Conservation (phyloP, 2,888 invertebrate species). For the Philereme transversata region DNA sequence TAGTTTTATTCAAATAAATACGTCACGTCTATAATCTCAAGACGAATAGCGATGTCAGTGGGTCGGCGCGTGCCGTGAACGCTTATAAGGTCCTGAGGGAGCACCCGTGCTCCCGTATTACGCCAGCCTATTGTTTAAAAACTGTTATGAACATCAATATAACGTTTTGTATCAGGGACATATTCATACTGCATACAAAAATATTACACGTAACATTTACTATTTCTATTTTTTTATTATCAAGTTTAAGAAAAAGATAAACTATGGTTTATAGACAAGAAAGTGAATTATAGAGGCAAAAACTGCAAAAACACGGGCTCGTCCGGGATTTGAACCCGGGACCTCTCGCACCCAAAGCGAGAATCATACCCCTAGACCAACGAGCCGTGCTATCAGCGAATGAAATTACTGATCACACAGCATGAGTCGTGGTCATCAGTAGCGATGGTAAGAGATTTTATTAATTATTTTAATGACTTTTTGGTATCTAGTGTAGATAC, state of each 20-base stretch:
- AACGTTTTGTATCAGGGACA: not conserved
- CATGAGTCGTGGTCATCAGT: conserved; percentile 7
- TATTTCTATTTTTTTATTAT: no score
- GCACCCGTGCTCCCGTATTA: conserved; percentile 4
- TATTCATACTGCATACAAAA: conserved; percentile 3
- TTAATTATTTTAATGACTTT: not conserved
- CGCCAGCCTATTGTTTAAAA: conserved; percentile 12
- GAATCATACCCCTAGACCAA: conserved; percentile 85
- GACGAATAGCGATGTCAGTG: conserved; percentile 48
- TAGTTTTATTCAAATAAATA: not conserved
- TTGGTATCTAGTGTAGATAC: no score
- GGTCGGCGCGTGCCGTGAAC: conserved; percentile 63
- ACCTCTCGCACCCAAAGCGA: conserved; percentile 85
- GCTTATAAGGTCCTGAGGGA: conserved; percentile 34
- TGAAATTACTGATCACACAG: conserved; percentile 49
- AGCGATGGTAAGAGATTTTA: not conserved
- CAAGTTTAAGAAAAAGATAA: no score
- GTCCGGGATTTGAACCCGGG: conserved; percentile 85
- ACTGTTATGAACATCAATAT: conserved; percentile 2
- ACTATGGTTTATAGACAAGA: no score
- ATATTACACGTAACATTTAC: not conserved
- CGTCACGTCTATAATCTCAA: conserved; percentile 16
- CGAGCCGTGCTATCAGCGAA: conserved; percentile 58
- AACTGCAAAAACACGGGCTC: conserved; percentile 65
- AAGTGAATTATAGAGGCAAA: conserved; percentile 6